Evolutionary conservation across 2,888 invertebrate species (phyloP).

Genomic region (Agrotis ipsilon): DNA sequence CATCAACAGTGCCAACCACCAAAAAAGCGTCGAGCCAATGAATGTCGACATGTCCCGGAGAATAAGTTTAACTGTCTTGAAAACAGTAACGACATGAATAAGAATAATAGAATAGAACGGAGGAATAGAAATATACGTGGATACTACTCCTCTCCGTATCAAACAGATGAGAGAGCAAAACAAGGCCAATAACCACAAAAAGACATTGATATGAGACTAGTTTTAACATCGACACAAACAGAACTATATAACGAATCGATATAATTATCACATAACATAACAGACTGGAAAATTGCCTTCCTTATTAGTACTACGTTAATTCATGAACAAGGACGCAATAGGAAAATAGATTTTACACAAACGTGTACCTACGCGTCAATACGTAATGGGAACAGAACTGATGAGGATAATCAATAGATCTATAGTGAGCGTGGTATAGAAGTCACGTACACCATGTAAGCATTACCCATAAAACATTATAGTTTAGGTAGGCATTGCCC

Average conservation of each 20-base stretch:
- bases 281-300: conserved; percentile 1
- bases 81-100: too few relatives aligned
- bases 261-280: conserved; percentile 2
- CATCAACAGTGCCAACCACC: too few relatives aligned
- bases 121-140: too few relatives aligned
- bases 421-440: conserved; percentile 16
- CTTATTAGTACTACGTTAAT: conserved; percentile 17
- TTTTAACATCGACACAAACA: not conserved
- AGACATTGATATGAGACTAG: too few relatives aligned
- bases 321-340: conserved; percentile 17
- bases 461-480: conserved; percentile 18
- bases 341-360: conserved; percentile 3
- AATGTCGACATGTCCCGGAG: too few relatives aligned
- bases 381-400: conserved; percentile 25
- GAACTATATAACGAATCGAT: not conserved
- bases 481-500: not conserved
- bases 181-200: too few relatives aligned
- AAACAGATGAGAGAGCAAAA: too few relatives aligned
- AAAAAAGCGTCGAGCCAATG: too few relatives aligned
- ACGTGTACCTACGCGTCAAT: not conserved
- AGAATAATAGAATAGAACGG: too few relatives aligned
- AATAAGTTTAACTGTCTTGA: too few relatives aligned
- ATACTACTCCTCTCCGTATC: too few relatives aligned
- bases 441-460: conserved; percentile 56
- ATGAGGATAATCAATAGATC: conserved; percentile 18